Conservation (phyloP, 1,140 invertebrate species). For the Ips nitidus region DNA sequence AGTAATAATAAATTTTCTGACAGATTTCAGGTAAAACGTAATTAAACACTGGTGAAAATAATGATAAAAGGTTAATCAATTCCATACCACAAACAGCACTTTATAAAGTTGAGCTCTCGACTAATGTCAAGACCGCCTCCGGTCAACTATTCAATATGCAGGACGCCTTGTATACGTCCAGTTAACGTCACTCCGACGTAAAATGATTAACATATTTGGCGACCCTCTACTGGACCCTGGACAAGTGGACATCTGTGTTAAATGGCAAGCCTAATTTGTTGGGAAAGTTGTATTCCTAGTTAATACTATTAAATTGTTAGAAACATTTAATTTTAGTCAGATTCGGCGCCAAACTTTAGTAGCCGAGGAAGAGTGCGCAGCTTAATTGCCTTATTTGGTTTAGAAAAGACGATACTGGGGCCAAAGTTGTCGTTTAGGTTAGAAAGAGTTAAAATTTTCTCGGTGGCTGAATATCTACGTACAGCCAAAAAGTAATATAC, state of each 20-base stretch:
- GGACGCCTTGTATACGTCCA: constrained; percentile 37
- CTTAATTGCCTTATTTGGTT: constrained; percentile 1
- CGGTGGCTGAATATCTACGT: neutral
- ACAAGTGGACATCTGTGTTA: constrained; percentile 38
- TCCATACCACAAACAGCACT: neutral
- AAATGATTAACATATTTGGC: constrained; percentile 39
- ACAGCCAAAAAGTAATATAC: neutral
- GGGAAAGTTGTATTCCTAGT: constrained; percentile 31
- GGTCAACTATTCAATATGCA: constrained; percentile 35
- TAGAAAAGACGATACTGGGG: neutral
- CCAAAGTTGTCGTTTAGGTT: too few species aligned
- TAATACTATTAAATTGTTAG: constrained; percentile 30
- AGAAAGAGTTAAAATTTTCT: neutral
- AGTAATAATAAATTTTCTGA: too few species aligned
- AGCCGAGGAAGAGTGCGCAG: neutral
- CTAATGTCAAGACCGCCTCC: constrained; percentile 20
- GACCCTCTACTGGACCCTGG: constrained; percentile 27
- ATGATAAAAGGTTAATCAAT: too few species aligned
- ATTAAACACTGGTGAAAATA: too few species aligned
- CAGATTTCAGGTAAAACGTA: too few species aligned
- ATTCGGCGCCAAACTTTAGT: neutral
- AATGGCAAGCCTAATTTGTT: constrained; percentile 38
- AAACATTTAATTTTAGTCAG: constrained; percentile 22
- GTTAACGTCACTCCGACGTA: constrained; percentile 37
- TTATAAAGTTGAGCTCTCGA: constrained; percentile 14